phyloP scores from a whole-genome alignment of 1,140 invertebrate genomes.

The Drosophila sturtevanti region DNA sequence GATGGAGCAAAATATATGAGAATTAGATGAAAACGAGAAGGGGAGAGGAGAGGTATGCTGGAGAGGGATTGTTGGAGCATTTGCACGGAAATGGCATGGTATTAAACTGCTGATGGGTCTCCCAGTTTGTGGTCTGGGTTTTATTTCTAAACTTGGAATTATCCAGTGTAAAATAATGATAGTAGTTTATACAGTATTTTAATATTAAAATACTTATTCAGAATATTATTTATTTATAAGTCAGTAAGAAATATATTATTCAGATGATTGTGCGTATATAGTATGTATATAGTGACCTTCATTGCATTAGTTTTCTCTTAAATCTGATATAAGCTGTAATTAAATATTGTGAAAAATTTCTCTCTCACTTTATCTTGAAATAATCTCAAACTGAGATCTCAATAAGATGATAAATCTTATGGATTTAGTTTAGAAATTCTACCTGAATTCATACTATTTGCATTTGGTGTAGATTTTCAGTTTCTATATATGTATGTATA shows the following conservation, averaged over 20 bases:
- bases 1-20: not conserved
- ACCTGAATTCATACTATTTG: conserved; percentile 4
- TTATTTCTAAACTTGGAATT: not conserved
- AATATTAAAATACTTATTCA: too few relatives aligned
- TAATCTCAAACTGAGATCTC: not conserved
- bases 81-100: not conserved
- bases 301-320: not conserved
- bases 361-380: not conserved
- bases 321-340: not conserved
- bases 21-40: too few relatives aligned
- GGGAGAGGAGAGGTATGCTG: not conserved
- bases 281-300: too few relatives aligned
- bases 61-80: not conserved
- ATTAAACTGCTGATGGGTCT: not conserved
- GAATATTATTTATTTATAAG: too few relatives aligned
- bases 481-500: not conserved
- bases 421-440: not conserved
- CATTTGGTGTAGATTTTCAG: not conserved
- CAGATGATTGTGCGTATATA: too few relatives aligned
- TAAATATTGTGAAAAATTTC: not conserved
- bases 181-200: not conserved
- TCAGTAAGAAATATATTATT: too few relatives aligned
- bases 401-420: conserved; percentile 1
- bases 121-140: not conserved
- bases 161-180: not conserved